These are phyloP conservation scores for Drosophila koepferae DNA, from an alignment of 2,888 invertebrate genomes.

Conservation along the genomic window DNA sequence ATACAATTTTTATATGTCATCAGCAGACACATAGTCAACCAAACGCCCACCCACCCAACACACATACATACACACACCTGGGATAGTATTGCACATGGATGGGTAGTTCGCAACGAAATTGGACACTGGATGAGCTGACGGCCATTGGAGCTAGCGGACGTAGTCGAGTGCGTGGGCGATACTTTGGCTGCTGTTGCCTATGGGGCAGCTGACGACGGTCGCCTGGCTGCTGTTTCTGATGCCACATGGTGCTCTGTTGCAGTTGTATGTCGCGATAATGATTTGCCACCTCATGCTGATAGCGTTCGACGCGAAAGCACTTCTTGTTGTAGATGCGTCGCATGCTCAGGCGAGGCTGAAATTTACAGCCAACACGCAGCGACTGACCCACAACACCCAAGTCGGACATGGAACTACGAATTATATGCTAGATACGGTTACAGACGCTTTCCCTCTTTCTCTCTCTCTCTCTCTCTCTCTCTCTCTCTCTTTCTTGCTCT, in stretches of 20 bases:
- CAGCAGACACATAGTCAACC: slow-evolving; percentile 35
- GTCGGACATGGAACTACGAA: slow-evolving; percentile 30
- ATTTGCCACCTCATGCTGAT: slow-evolving; percentile 83
- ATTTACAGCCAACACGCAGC: slow-evolving; percentile 54
- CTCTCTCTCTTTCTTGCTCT: no score
- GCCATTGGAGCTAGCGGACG: slow-evolving; percentile 36
- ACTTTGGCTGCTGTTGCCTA: slow-evolving; percentile 33
- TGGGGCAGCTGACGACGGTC: slow-evolving; percentile 25
- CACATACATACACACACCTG: slow-evolving; percentile 50
- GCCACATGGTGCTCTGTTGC: slow-evolving; percentile 38
- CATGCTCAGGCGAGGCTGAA: slow-evolving; percentile 61
- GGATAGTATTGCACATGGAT: slow-evolving; percentile 77
- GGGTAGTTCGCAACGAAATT: slow-evolving; percentile 70
- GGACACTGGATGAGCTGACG: slow-evolving; percentile 36
- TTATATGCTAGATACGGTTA: neutral
- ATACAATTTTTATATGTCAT: slow-evolving; percentile 42
- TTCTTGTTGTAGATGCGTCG: slow-evolving; percentile 70
- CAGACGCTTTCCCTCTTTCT: neutral
- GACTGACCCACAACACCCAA: slow-evolving; percentile 64
- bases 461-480: no score
- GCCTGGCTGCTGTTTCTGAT: slow-evolving; percentile 16
- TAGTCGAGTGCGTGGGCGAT: slow-evolving; percentile 34
- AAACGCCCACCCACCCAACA: neutral
- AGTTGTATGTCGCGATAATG: slow-evolving; percentile 82
- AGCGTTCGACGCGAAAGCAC: slow-evolving; percentile 60